A percentile compares a stretch with the other conserved stretches of the same genome.
These are phyloP conservation scores for Ophioninae sp. DNA, from an alignment of 2,888 invertebrate genomes.

Conservation along the genomic window DNA sequence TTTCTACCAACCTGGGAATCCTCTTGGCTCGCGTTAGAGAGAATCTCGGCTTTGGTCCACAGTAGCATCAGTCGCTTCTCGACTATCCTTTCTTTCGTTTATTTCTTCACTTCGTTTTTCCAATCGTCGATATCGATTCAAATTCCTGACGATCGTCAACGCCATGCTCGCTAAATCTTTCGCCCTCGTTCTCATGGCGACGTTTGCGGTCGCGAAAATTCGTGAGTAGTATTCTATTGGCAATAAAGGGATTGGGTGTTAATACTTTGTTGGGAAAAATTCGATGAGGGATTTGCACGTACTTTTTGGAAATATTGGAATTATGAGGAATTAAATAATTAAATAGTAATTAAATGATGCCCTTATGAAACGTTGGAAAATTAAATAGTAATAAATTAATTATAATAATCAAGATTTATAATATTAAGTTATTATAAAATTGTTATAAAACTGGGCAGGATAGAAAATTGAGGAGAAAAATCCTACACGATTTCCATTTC, in stretches of 20 bases:
- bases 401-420: too few relatives aligned
- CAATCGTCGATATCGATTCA: background rate
- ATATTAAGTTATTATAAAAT: too few relatives aligned
- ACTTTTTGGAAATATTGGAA: too few relatives aligned
- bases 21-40: constrained; percentile 16
- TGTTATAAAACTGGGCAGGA: too few relatives aligned
- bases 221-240: constrained; percentile 52
- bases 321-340: too few relatives aligned
- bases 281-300: too few relatives aligned
- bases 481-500: too few relatives aligned
- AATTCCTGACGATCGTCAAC: background rate
- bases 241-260: background rate
- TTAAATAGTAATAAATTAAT: too few relatives aligned
- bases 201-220: constrained; percentile 51
- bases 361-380: too few relatives aligned
- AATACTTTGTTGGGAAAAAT: background rate
- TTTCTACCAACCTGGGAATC: constrained; percentile 38
- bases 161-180: constrained; percentile 48
- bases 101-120: constrained; percentile 5
- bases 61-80: constrained; percentile 2
- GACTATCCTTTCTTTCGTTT: background rate
- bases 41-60: constrained; percentile 1
- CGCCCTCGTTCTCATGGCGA: constrained; percentile 38
- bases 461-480: too few relatives aligned
- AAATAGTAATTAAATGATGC: too few relatives aligned